A percentile compares a stretch with the other conserved stretches of the same genome.
phyloP scores from a whole-genome alignment of 2,888 invertebrate genomes.

The Microctonus aethiopoides region DNA sequence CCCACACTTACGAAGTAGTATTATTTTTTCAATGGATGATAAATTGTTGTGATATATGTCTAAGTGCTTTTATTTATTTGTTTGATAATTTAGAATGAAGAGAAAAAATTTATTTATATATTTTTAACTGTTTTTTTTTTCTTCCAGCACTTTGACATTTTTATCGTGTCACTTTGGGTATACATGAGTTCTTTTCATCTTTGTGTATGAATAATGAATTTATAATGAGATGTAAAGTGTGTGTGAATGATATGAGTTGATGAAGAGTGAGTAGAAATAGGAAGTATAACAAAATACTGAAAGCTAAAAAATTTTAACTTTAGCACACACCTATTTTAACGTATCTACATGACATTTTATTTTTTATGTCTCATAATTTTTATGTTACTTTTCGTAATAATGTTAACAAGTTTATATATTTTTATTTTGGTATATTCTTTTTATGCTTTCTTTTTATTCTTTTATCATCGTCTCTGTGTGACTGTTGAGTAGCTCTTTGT shows the following conservation, averaged over 20 bases:
- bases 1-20: not conserved
- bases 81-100: no score
- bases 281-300: not conserved
- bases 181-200: not conserved
- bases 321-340: not conserved
- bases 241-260: not conserved
- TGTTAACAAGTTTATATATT: not conserved
- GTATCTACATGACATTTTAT: not conserved
- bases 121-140: no score
- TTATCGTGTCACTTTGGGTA: not conserved
- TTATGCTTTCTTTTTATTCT: not conserved
- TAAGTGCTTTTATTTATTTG: not conserved
- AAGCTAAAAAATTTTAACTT: not conserved
- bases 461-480: not conserved
- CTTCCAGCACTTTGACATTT: no score
- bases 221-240: not conserved
- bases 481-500: not conserved
- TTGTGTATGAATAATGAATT: not conserved
- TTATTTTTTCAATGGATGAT: not conserved
- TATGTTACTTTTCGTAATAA: not conserved
- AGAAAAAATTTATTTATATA: no score
- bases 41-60: not conserved
- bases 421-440: not conserved
- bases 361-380: not conserved
- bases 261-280: not conserved